Base-by-base conservation (phyloP, 1,140 invertebrate species). In the Manduca sexta region DNA sequence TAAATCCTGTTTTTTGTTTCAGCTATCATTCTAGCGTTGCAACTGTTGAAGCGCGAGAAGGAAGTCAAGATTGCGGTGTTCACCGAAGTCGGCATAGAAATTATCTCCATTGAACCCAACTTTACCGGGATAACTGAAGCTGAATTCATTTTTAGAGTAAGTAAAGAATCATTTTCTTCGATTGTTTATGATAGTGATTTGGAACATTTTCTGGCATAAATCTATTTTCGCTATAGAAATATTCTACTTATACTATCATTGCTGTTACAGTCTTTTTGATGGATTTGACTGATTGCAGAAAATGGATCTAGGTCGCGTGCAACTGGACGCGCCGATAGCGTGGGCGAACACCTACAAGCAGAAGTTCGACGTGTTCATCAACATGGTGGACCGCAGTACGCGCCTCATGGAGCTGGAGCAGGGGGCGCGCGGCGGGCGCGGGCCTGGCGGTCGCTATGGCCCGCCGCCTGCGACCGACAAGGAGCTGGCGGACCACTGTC, bases 351-450 rank as follows among this genome's bases (percentile, higher is more conserved):
- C 74, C 21, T 64, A 30, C 11, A 70, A 78, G 0, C 49, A 71
- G 44, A 72, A 78, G 16, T 70, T 74, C 34, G 81, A 84, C 43
- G 81, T 84, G 14, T 84, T 84, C 59, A 80, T 84, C 48, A 80
- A 83, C 62, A 83, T 84, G 69, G 62, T 84, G 40, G 81, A 84
- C 53, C 74, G 79, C 6, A 60, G 63, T 43, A 72, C 74, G 1
- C 78, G 81, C 13, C 80, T 69, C 58, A 81, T 75, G 77, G 78
- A 82, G 52, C 46, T 84, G 47, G 75, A 79, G 0, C 1, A 56
- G 6, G 42, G 16, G 0, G 60, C 46, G 1, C 71, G 81, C 47
- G 78, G 71, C 0, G 78, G 81, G 0, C 74, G 81, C 12, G 79
- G 79, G 0, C 55, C 65, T 0, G 78, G 69, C 4, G 81, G 70